A percentile compares a stretch with the other conserved stretches of the same genome.
These are phyloP conservation scores for Protobothrops flavoviridis DNA, from an alignment of 2,113 vertebrate species.

Conservation along the genomic window DNA sequence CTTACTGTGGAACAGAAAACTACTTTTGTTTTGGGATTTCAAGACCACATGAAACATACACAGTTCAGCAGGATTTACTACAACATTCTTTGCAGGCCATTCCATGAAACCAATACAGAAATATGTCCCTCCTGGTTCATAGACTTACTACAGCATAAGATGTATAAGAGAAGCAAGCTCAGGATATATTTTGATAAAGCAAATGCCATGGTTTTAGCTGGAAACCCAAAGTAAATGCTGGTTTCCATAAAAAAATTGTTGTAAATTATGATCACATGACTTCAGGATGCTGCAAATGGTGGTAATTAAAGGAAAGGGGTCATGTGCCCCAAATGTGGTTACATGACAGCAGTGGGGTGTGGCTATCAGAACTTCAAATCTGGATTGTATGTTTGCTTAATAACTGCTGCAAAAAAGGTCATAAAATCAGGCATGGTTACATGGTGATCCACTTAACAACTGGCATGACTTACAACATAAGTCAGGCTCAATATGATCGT, in stretches of 20 bases:
- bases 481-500: neutral
- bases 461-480: neutral
- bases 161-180: neutral
- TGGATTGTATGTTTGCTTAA: neutral
- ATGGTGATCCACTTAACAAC: neutral
- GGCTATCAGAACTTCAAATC: neutral
- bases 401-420: neutral
- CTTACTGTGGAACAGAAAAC: conserved; percentile 27
- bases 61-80: neutral
- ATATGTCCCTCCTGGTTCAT: neutral
- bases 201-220: no score
- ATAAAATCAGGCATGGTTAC: neutral
- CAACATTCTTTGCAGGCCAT: neutral
- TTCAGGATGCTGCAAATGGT: neutral
- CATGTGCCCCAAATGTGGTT: neutral
- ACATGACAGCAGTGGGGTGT: neutral
- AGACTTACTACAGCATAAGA: neutral
- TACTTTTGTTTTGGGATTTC: conserved; percentile 50
- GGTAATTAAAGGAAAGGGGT: neutral
- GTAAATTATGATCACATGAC: no score
- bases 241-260: no score
- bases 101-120: neutral
- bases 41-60: conserved; percentile 38
- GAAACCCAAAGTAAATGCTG: no score
- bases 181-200: neutral